A percentile compares a stretch with the other conserved stretches of the same genome.
Conservation (phyloP, 2,797 vertebrate genomes). For the Lophius americanus region DNA sequence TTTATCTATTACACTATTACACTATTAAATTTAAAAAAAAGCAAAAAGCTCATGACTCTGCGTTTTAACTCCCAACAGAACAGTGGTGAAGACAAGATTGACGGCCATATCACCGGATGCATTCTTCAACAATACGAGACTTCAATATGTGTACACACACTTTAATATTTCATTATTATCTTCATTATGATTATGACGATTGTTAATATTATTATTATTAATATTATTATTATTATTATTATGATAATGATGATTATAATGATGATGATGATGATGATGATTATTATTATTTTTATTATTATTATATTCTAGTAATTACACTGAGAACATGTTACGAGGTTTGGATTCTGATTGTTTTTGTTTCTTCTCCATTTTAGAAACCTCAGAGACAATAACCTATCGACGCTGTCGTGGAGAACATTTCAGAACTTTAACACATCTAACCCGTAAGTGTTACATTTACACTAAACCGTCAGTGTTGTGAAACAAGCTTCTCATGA, state of each 20-base stretch:
- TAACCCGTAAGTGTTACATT: conserved; percentile 86
- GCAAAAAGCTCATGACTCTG: not conserved
- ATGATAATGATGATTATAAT: too few relatives aligned
- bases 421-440: conserved; percentile 90
- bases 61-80: conserved; percentile 80
- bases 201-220: too few relatives aligned
- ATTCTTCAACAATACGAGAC: conserved; percentile 91
- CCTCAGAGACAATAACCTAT: conserved; percentile 93
- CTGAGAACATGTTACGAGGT: too few relatives aligned
- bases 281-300: too few relatives aligned
- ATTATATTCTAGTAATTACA: too few relatives aligned
- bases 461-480: not conserved
- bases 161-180: too few relatives aligned
- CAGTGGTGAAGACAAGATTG: conserved; percentile 90
- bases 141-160: conserved; percentile 92
- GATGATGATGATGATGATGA: too few relatives aligned
- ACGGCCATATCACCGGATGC: conserved; percentile 89
- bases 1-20: not conserved
- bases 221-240: too few relatives aligned
- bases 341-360: not conserved
- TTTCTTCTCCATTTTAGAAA: conserved; percentile 82
- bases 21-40: too few relatives aligned
- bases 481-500: not conserved
- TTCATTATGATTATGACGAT: too few relatives aligned
- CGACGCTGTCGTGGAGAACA: conserved; percentile 91